Evolutionary conservation across 2,888 invertebrate genomes (phyloP), one percentile per base, ranked within the genome.

Genomic region (Lottia scabra): DNA sequence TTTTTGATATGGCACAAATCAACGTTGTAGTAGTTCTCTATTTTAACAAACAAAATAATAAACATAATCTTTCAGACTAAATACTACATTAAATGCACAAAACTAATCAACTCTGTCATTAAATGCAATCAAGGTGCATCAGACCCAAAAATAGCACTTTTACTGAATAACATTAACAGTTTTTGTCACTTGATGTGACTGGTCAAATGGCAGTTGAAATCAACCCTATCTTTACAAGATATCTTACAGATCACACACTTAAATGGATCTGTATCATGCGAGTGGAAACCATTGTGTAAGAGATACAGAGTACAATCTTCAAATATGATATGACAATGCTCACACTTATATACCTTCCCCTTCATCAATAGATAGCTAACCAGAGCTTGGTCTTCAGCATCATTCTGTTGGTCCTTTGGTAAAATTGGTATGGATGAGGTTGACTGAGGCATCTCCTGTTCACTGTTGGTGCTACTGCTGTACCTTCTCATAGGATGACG

Each of bases 281-380:
- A 83, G 75, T 86, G 86, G 73, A 86, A 86, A 48, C 86, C 86
- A 68, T 86, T 86, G 78, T 86, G 86, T 8, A 86, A 80, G 48
- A 86, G 78, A 74, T 85, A 86, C 30, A 85, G 76, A 3, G 86
- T 84, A 73, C 85, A 85, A 72, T 86, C 86, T 66, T 86, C 85
- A 67, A 85, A 86, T 48, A 86, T 83, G 72, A 86, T 85, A 76
- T 83, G 84, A 70, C 86, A 86, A 75, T 86, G 86, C 26, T 84
- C 83, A 71, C 86, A 86, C 65, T 85, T 83, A 75, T 84, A 85
- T 12, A 85, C 83, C 69, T 84, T 81, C 1, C 85, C 85, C 68
- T 83, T 83, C n/a, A 78, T 78, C 64, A 85, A 76, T 48, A 85
- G 81, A 67, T 83, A 85, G 13, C 81, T 77, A 26, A 85, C 80